These are phyloP conservation scores for Platalea minor DNA, from an alignment of 2,797 vertebrate species.

Conservation along the genomic window DNA sequence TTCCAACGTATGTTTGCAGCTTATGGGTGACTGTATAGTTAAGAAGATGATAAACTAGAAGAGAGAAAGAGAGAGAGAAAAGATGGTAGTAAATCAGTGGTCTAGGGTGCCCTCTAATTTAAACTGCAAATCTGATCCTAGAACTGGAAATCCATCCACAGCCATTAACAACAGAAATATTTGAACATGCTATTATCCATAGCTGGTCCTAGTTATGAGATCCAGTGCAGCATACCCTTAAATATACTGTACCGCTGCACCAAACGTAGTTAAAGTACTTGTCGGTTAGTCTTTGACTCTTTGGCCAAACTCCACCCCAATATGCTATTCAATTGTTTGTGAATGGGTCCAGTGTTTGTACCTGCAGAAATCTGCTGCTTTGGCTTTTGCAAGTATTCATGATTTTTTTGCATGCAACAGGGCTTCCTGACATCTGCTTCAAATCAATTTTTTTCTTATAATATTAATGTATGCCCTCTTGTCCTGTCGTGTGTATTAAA, in stretches of 20 bases:
- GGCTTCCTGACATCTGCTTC: conserved; percentile 76
- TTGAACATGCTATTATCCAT: not conserved
- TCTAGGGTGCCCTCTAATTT: not conserved
- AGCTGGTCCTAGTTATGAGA: not conserved
- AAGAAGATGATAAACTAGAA: not conserved
- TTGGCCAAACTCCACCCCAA: not conserved
- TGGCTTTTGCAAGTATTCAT: conserved; percentile 37
- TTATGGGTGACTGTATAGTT: not conserved
- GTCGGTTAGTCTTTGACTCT: not conserved
- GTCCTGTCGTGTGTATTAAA: conserved; percentile 66
- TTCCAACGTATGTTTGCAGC: not conserved
- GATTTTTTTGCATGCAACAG: conserved; percentile 15
- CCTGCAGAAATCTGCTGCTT: conserved; percentile 48
- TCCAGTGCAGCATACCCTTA: not conserved
- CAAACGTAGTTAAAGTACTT: not conserved
- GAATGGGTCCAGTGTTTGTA: conserved; percentile 68
- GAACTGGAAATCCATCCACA: not conserved
- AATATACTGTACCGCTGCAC: not conserved
- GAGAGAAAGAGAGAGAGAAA: not conserved
- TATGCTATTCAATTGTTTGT: conserved; percentile 25
- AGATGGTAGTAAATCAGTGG: not conserved
- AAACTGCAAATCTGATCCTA: not conserved
- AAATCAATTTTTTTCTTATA: conserved; percentile 59
- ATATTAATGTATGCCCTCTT: conserved; percentile 69
- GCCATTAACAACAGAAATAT: not conserved